These are phyloP conservation scores for Maccullochella peelii DNA, from an alignment of 2,113 vertebrate genomes.

Conservation along the genomic window DNA sequence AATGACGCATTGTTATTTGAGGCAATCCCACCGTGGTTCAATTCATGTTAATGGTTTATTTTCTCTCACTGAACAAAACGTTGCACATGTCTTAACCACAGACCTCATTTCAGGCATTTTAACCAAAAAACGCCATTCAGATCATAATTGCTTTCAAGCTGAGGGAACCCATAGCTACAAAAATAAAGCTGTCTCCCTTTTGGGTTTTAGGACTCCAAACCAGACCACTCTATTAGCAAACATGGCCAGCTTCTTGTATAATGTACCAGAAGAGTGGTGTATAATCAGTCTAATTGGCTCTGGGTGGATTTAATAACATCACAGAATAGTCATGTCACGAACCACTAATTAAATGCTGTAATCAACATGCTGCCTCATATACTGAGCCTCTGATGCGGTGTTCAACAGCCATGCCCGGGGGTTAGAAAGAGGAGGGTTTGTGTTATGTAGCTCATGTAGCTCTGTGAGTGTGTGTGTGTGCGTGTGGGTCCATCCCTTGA, in stretches of 20 bases:
- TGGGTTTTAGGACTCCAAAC: constrained; percentile 28
- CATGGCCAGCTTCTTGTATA: constrained; percentile 47
- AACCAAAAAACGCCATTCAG: constrained; percentile 33
- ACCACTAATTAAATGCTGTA: constrained; percentile 66
- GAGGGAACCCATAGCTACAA: constrained; percentile 11
- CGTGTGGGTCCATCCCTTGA: constrained; percentile 10
- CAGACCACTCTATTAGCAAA: constrained; percentile 51
- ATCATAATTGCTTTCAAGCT: constrained; percentile 39
- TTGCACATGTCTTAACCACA: constrained; percentile 27
- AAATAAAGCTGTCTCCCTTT: neutral
- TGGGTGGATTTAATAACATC: constrained; percentile 59
- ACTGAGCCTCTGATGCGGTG: constrained; percentile 46
- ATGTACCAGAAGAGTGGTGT: constrained; percentile 35
- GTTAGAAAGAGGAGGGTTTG: neutral
- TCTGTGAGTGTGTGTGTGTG: neutral
- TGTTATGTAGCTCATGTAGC: constrained; percentile 17
- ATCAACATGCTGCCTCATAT: constrained; percentile 61
- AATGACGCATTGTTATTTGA: neutral
- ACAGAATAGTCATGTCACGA: constrained; percentile 67
- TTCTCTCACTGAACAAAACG: constrained; percentile 7
- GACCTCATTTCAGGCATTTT: constrained; percentile 20
- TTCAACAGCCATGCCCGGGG: constrained; percentile 40
- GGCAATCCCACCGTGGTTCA: constrained; percentile 3
- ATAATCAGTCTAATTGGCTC: constrained; percentile 66
- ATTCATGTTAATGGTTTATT: constrained; percentile 1